A percentile compares a stretch with the other conserved stretches of the same genome.
These are phyloP conservation scores for Epinotia ramella DNA, from an alignment of 2,888 invertebrate genomes.

Conservation along the genomic window DNA sequence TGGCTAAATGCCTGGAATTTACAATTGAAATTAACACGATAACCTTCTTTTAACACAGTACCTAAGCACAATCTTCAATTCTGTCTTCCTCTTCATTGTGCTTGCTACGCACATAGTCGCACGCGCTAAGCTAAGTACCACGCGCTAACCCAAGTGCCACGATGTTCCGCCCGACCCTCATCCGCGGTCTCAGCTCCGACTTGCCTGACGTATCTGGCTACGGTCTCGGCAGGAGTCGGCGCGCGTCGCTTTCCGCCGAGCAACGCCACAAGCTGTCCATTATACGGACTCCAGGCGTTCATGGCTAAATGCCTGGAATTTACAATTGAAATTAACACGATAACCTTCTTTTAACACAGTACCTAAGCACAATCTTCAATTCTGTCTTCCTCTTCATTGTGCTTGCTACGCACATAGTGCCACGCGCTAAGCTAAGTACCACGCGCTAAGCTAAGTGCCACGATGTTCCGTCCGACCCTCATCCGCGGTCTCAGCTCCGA, in stretches of 20 bases:
- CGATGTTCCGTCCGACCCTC: conserved; percentile 76
- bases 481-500: conserved; percentile 72
- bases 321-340: no score
- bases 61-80: background rate
- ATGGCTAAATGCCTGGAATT: no score
- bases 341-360: conserved; percentile 11
- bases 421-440: conserved; percentile 13
- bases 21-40: background rate
- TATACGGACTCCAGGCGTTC: conserved; percentile 72
- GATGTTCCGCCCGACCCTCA: no score
- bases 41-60: conserved; percentile 11
- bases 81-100: background rate
- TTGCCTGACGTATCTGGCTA: conserved; percentile 59
- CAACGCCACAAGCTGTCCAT: conserved; percentile 76
- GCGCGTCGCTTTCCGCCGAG: conserved; percentile 78
- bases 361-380: background rate
- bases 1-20: no score
- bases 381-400: background rate
- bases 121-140: conserved; percentile 45
- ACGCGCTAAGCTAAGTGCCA: conserved; percentile 14
- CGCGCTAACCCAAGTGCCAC: no score
- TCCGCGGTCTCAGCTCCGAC: no score
- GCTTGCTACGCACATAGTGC: conserved; percentile 2
- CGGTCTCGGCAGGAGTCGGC: conserved; percentile 78
- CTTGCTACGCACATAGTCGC: conserved; percentile 1